Base-by-base conservation (phyloP, 2,113 vertebrate genomes). In the Festucalex cinctus region DNA sequence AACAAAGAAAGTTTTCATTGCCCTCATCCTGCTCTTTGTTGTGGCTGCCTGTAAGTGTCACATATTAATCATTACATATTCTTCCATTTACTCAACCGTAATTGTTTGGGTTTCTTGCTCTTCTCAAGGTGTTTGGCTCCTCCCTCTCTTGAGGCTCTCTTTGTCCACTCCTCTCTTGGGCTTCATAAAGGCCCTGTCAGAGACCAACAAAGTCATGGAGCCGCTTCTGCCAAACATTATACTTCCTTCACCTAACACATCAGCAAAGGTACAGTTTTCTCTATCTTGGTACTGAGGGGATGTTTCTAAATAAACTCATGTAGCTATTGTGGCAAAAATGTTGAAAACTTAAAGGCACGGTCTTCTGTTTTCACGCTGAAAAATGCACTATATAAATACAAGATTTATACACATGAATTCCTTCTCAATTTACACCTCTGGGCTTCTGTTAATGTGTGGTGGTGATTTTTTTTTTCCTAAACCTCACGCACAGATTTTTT, bases 91-190 rank as follows among this genome's bases (percentile, higher is more conserved):
- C 36, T 22, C 6, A 28, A 14, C n/a, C 53, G 14, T 58, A 68
- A 6, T 6, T 28, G 0, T 26, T 12, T 35, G 1, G 54, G 36
- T 44, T 46, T 69, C 58, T n/a, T 72, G 36, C 74, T 66, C 43
- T 48, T 59, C 61, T 76, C 44, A 79, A 88, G 88, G 85, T 70
- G 7, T 87, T 64, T 86, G 85, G 83, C 72, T 83, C 68, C 75
- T 86, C 59, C 57, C 74, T 5, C 85, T 73, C 46, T 61, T 78
- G 36, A 60, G 83, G 63, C 41, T 60, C 63, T 75, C 63, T 16
- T 24, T 75, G 73, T 9, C 69, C 39, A 70, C 80, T 60, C 51
- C n/a, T n/a, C n/a, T 12, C 66, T 46, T 48, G 70, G 65, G 24
- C 13, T 7, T 64, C 61, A 46, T 69, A 69, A 81, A 78, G 73